Evolutionary conservation across 2,113 vertebrate genomes (phyloP).

Genomic region (Equus przewalskii): DNA sequence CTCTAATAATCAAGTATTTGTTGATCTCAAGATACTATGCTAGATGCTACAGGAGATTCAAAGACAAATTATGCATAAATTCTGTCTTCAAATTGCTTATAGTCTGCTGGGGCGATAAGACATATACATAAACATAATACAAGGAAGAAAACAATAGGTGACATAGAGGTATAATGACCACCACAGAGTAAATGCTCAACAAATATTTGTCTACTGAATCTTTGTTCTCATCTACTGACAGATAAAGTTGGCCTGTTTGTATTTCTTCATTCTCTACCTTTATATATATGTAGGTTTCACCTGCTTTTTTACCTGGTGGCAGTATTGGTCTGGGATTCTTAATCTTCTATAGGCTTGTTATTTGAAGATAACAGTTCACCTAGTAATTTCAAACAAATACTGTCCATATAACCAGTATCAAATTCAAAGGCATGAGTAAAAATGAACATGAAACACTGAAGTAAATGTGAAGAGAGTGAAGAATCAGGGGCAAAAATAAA

Average conservation of each 20-base stretch:
- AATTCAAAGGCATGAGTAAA: not conserved
- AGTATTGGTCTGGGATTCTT: not conserved
- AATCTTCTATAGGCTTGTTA: not conserved
- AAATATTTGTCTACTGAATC: not conserved
- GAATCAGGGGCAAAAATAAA: not conserved
- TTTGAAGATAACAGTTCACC: not conserved
- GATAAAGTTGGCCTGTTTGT: not conserved
- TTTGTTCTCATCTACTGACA: not conserved
- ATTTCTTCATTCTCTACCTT: not conserved
- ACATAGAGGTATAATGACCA: not conserved
- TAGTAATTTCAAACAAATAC: constrained; percentile 27
- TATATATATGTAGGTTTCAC: not conserved
- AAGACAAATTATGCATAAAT: not conserved
- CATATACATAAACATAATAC: not conserved
- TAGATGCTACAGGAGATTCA: not conserved
- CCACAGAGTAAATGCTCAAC: not conserved
- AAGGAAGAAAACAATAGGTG: not conserved
- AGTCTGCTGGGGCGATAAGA: not conserved
- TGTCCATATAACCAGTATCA: not conserved
- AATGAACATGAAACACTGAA: not conserved
- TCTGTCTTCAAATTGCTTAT: not conserved
- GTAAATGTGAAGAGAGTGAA: not conserved
- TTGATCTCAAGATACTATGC: constrained; percentile 23
- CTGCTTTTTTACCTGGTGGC: constrained; percentile 7
- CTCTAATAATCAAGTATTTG: constrained; percentile 33